These are phyloP conservation scores for Malurus melanocephalus DNA, from an alignment of 2,113 vertebrate species.

Conservation along the genomic window DNA sequence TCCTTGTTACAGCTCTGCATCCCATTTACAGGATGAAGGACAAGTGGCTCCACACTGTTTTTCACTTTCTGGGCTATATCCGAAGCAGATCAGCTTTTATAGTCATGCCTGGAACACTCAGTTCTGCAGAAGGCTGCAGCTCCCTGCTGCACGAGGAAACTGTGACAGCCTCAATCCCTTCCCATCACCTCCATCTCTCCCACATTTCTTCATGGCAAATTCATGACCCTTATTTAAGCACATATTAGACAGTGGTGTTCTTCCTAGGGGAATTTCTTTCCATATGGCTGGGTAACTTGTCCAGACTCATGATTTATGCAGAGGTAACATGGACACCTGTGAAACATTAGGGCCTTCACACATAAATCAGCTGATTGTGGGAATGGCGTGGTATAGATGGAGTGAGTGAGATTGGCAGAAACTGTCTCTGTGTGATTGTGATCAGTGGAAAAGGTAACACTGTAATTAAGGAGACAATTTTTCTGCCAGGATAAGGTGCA, in stretches of 20 bases:
- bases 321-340: not conserved
- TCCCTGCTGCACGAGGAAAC: not conserved
- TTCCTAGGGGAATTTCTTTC: not conserved
- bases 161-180: not conserved
- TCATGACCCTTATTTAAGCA: not conserved
- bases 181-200: not conserved
- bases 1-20: not conserved
- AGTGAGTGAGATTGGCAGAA: not conserved
- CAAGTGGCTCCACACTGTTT: not conserved
- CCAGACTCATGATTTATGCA: not conserved
- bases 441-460: not conserved
- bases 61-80: not conserved
- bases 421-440: not conserved
- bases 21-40: not conserved
- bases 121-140: not conserved
- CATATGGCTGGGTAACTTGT: not conserved
- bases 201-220: not conserved
- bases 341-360: not conserved
- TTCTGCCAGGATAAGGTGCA: not conserved
- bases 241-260: accelerated
- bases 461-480: not conserved
- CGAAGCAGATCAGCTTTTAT: not conserved
- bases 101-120: not conserved
- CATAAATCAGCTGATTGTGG: not conserved
- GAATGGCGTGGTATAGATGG: not conserved